Conservation (phyloP, 2,797 vertebrate genomes). For the Etheostoma perlongum region DNA sequence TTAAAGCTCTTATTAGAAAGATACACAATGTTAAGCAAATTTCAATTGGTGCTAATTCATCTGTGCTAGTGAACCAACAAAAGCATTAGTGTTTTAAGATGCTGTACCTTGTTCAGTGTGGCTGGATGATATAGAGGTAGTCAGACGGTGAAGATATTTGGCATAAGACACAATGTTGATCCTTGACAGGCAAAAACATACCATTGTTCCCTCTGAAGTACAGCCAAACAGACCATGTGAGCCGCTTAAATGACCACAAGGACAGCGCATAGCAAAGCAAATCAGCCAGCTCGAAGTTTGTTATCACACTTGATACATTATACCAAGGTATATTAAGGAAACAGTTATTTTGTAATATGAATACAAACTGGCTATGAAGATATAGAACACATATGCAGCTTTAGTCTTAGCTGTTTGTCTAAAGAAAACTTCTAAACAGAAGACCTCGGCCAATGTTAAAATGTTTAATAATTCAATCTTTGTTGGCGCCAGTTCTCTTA, state of each 20-base stretch:
- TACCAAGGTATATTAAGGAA: not conserved
- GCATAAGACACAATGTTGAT: not conserved
- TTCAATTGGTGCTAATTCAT: not conserved
- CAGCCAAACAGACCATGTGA: constrained; percentile 28
- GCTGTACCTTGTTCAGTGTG: not conserved
- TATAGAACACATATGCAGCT: not conserved
- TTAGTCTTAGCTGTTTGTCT: not conserved
- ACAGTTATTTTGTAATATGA: not conserved
- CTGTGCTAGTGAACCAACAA: not conserved
- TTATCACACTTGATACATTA: not conserved
- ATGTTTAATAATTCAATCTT: not conserved
- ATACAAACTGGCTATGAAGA: not conserved
- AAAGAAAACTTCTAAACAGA: not conserved
- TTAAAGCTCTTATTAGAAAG: not conserved
- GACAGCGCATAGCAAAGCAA: not conserved
- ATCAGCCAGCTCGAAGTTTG: not conserved
- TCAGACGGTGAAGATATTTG: not conserved
- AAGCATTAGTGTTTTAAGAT: not conserved
- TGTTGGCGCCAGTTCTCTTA: not conserved
- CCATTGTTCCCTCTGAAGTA: constrained; percentile 16
- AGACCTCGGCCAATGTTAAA: not conserved
- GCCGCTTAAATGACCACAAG: not conserved
- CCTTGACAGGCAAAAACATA: not conserved
- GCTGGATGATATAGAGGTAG: not conserved
- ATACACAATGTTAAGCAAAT: not conserved